Evolutionary conservation across 2,888 invertebrate genomes (phyloP).

Genomic region (Lasioglossum villosulum): DNA sequence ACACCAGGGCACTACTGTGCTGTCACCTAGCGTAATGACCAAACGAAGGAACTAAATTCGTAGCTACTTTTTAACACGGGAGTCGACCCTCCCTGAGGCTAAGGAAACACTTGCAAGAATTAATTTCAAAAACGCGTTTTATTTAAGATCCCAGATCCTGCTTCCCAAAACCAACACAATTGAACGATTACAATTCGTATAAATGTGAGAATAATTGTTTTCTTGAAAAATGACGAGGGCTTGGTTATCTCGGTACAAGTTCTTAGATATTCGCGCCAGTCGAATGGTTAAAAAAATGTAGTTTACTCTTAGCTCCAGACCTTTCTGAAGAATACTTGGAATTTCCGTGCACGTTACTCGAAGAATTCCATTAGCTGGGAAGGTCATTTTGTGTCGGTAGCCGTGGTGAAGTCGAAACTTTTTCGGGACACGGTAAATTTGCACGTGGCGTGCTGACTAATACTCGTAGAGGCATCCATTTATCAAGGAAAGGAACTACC

Average conservation of each 20-base stretch:
- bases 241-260: neutral
- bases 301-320: neutral
- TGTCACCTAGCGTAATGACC: too few species aligned
- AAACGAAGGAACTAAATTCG: too few species aligned
- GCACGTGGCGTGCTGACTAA: conserved; percentile 19
- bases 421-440: conserved; percentile 21
- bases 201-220: too few species aligned
- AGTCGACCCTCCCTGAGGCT: too few species aligned
- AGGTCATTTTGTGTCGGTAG: conserved; percentile 4
- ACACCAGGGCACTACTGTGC: too few species aligned
- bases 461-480: conserved; percentile 4
- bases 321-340: neutral
- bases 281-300: neutral
- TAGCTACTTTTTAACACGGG: too few species aligned
- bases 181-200: too few species aligned
- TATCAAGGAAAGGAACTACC: neutral
- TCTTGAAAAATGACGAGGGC: too few species aligned
- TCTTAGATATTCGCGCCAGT: neutral
- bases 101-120: too few species aligned
- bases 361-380: conserved; percentile 20
- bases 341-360: conserved; percentile 20
- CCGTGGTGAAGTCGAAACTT: conserved; percentile 10
- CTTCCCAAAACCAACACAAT: too few species aligned
- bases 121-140: too few species aligned
- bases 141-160: too few species aligned